Conservation (phyloP, 2,888 invertebrate genomes). For the Fissipunctia ypsillon region DNA sequence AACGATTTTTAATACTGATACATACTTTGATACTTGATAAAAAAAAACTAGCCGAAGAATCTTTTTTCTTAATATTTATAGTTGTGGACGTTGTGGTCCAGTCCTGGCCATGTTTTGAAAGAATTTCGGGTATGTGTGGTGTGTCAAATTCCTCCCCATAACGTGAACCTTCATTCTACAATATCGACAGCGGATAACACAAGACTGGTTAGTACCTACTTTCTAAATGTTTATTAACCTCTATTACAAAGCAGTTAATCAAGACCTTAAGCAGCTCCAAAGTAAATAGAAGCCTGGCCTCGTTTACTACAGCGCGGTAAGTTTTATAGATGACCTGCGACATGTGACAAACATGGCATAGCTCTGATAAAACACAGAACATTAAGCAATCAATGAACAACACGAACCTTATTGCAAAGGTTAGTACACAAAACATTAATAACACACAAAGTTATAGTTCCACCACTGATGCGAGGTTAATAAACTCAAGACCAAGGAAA, state of each 20-base stretch:
- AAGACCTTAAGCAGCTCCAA: conserved; percentile 24
- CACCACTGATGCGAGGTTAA: conserved; percentile 75
- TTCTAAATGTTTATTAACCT: conserved; percentile 26
- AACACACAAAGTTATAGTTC: conserved; percentile 70
- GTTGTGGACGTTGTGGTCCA: too few species aligned
- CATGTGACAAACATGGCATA: conserved; percentile 53
- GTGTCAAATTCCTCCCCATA: conserved; percentile 22
- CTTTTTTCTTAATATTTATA: not conserved
- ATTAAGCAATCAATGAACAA: conserved; percentile 62
- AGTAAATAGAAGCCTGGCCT: conserved; percentile 47
- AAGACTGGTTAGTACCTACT: not conserved
- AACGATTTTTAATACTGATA: not conserved
- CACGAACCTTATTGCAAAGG: conserved; percentile 65
- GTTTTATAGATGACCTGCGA: conserved; percentile 60
- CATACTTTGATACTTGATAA: too few species aligned
- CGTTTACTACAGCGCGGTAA: conserved; percentile 50
- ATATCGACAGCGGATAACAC: not conserved
- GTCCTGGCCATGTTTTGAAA: not conserved
- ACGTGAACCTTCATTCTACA: not conserved
- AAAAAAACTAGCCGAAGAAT: not conserved
- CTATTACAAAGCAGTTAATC: conserved; percentile 40
- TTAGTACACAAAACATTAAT: conserved; percentile 70
- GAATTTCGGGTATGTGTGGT: not conserved
- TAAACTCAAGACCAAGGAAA: conserved; percentile 76
- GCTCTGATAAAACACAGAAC: conserved; percentile 61